Percentiles rank a stretch among this genome's conserved stretches.
Conservation (phyloP, 1,140 invertebrate genomes). For the Myzus persicae region DNA sequence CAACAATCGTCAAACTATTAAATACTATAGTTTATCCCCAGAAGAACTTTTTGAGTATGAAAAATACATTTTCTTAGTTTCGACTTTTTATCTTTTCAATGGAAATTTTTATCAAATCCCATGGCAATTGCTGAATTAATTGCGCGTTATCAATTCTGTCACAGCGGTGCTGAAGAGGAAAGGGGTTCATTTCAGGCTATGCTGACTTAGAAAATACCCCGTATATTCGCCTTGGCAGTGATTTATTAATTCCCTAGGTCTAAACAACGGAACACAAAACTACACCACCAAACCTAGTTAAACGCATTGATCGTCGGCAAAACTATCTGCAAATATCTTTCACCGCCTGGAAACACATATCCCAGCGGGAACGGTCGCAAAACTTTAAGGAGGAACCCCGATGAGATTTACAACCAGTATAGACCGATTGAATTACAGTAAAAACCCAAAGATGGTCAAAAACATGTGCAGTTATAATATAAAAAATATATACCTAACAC, state of each 20-base stretch:
- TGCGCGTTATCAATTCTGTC: constrained; percentile 33
- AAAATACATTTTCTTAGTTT: neutral
- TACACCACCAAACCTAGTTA: constrained; percentile 34
- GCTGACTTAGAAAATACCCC: neutral
- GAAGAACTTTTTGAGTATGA: neutral
- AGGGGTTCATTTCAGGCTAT: neutral
- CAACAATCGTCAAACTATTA: neutral
- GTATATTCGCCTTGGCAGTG: constrained; percentile 6
- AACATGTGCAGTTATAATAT: neutral
- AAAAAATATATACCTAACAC: neutral
- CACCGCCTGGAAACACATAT: constrained; percentile 1
- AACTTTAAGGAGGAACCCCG: constrained; percentile 22
- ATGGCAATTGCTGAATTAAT: constrained; percentile 22
- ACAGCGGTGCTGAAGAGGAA: neutral
- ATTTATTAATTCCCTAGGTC: constrained; percentile 48
- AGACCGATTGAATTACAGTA: neutral
- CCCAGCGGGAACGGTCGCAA: neutral
- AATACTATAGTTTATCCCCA: neutral
- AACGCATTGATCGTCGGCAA: constrained; percentile 23
- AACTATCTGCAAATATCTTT: constrained; percentile 52
- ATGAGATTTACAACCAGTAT: constrained; percentile 1
- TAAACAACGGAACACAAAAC: constrained; percentile 39
- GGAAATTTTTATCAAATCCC: constrained; percentile 20
- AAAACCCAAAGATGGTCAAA: neutral
- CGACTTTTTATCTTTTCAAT: neutral